These are phyloP conservation scores for Antheraea yamamai DNA, from an alignment of 2,888 invertebrate species.

Conservation along the genomic window DNA sequence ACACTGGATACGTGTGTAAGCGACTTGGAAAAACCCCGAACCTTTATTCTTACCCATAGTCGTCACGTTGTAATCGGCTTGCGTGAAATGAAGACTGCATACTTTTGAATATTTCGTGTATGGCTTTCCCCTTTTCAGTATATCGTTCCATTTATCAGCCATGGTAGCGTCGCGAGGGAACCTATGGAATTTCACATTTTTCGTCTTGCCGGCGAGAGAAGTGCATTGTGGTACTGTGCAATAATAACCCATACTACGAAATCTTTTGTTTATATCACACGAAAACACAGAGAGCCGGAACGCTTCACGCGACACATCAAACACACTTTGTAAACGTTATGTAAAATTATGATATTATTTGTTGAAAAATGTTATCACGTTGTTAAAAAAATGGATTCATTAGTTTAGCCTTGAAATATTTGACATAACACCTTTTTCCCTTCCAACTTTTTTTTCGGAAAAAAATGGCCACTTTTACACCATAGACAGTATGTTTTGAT, in stretches of 20 bases:
- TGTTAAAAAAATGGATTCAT: constrained; percentile 76
- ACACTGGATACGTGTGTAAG: constrained; percentile 13
- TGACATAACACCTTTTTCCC: constrained; percentile 79
- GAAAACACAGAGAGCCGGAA: constrained; percentile 33
- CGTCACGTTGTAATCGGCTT: constrained; percentile 75
- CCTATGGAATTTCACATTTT: constrained; percentile 78
- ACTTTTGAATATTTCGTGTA: constrained; percentile 80
- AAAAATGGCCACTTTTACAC: constrained; percentile 56
- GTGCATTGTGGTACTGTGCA: constrained; percentile 80
- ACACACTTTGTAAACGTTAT: constrained; percentile 24
- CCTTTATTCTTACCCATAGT: constrained; percentile 81
- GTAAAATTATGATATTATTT: constrained; percentile 51
- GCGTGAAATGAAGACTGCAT: constrained; percentile 76
- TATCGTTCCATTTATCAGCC: constrained; percentile 73
- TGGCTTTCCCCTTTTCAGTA: constrained; percentile 75
- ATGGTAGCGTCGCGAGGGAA: constrained; percentile 69
- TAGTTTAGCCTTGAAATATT: constrained; percentile 79
- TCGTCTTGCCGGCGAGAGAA: constrained; percentile 79
- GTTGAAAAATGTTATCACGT: constrained; percentile 74
- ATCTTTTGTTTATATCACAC: constrained; percentile 53
- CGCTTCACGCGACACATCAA: constrained; percentile 49
- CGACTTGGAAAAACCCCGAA: constrained; percentile 66
- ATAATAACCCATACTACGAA: constrained; percentile 72
- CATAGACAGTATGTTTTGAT: constrained; percentile 42
- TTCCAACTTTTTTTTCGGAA: constrained; percentile 59